phyloP scores from a whole-genome alignment of 2,797 vertebrate genomes.

The Trachurus trachurus region DNA sequence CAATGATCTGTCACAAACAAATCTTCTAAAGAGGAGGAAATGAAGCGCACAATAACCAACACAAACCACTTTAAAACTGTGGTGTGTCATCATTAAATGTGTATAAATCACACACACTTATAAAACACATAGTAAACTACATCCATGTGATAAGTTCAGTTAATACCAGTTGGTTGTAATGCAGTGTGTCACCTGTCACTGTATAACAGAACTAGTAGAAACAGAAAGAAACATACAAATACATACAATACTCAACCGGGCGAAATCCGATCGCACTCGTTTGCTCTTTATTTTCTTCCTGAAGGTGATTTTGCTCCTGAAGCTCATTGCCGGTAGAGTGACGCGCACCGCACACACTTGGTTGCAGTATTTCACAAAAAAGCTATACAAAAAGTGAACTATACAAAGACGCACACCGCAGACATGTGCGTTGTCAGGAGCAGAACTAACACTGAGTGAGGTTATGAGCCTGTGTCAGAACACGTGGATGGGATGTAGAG shows the following conservation, averaged over 20 bases:
- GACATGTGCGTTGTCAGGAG: constrained; percentile 68
- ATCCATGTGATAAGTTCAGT: not conserved
- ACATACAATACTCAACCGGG: constrained; percentile 93
- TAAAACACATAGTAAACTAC: not conserved
- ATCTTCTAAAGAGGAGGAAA: constrained; percentile 25
- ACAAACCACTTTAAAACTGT: not conserved
- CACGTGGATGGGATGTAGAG: constrained; percentile 80
- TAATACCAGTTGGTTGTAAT: too few species aligned
- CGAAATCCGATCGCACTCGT: constrained; percentile 86
- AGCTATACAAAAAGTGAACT: constrained; percentile 48
- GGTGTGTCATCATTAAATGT: not conserved
- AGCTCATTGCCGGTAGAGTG: constrained; percentile 88
- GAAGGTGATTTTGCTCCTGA: constrained; percentile 91
- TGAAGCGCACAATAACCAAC: not conserved
- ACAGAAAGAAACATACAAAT: constrained; percentile 64
- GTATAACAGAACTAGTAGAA: constrained; percentile 8
- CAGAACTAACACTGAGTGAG: constrained; percentile 67
- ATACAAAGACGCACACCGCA: constrained; percentile 3
- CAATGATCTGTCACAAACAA: constrained; percentile 1
- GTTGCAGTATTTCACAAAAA: not conserved
- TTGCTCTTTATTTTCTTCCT: constrained; percentile 90
- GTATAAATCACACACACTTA: too few species aligned
- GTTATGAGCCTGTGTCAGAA: constrained; percentile 57
- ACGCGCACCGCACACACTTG: not conserved
- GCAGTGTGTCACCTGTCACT: not conserved